Conservation (phyloP, 2,888 invertebrate species). For the Rotaria magnacalcarata region DNA sequence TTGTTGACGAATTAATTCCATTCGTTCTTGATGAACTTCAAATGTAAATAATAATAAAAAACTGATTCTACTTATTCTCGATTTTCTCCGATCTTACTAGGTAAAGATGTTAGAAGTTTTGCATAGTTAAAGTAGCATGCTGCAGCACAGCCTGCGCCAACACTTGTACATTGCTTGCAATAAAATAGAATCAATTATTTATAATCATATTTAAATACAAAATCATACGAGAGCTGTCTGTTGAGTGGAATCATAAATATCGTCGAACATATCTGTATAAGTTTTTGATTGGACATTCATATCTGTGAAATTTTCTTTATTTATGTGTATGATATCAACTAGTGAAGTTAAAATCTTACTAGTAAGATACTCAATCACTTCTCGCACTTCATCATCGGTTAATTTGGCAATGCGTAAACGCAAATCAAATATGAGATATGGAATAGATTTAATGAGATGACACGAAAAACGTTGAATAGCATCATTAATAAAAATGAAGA, state of each 20-base stretch:
- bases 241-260: neutral
- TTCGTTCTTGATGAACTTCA: no score
- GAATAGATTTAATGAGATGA: neutral
- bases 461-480: neutral
- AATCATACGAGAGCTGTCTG: no score
- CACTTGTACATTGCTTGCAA: neutral
- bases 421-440: neutral
- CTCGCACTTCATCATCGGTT: neutral
- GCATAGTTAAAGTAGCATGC: neutral
- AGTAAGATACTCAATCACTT: neutral
- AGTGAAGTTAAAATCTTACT: neutral
- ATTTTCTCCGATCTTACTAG: no score
- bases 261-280: neutral
- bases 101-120: neutral
- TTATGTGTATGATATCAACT: neutral
- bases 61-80: no score
- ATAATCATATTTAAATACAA: no score
- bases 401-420: no score
- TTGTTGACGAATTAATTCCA: no score
- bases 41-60: no score
- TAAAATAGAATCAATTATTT: no score
- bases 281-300: neutral
- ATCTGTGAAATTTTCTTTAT: neutral
- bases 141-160: neutral
- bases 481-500: no score